Evolutionary conservation across 2,113 vertebrate genomes (phyloP), one percentile per base, ranked within the genome.

Genomic region (Ranitomeya imitator): DNA sequence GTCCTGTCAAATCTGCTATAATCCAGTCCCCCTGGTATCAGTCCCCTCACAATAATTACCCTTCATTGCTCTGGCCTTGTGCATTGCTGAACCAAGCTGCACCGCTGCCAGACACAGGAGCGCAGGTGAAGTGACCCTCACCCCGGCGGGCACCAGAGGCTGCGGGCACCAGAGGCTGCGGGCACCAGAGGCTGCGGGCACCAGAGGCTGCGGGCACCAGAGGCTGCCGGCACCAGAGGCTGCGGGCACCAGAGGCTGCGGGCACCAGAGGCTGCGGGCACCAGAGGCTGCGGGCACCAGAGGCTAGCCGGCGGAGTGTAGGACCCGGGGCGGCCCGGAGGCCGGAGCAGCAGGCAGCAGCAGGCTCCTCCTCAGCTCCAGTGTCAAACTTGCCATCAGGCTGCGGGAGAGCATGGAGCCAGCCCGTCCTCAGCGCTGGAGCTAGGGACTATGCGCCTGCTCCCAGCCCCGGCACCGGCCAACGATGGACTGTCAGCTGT

Each of bases 401-500:
- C 93, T 91, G 92, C 90, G 92, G 94, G 92, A 92, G 94, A 94
- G 96, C 94, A 95, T 96, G 94, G 95, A 92, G 94, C 94, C 96
- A 95, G 95, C 95, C 94, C 96, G 95, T 95, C 96, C 97, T 96
- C 94, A 94, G 92, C 95, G 95, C 93, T 94, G 97, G 95, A 97
- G 97, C 96, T 21, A 76, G 73, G 21, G 51, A 76, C 51, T 96
- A 96, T 97, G 97, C 95, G 93, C 95, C 95, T 31, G 26, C 26
- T 95, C 94, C 93, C 93, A 90, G 93, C 95, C 94, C 92, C 93
- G 94, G 95, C 96, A 95, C 96, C 94, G 94, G 94, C 93, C 95
- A 95, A 96, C 95, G 96, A 98, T 98, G 97, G 97, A 96, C 94
- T 96, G 95, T 95, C 95, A 93, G 92, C 87, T 93, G 93, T 92